phyloP scores from a whole-genome alignment of 2,797 vertebrate genomes.

The Denticeps clupeoides region DNA sequence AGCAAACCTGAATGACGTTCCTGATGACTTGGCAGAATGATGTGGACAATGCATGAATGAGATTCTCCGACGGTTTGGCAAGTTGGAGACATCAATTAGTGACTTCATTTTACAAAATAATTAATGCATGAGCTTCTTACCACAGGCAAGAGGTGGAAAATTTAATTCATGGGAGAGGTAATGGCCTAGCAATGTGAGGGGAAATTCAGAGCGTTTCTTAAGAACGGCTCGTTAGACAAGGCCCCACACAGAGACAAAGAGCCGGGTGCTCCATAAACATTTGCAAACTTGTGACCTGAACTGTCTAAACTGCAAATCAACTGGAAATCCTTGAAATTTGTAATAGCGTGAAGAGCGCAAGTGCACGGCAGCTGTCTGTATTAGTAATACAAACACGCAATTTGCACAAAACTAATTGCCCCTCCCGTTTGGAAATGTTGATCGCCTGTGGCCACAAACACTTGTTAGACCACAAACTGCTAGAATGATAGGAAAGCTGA shows the following conservation, averaged over 20 bases:
- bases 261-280: conserved; percentile 4
- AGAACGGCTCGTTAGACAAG: conserved; percentile 2
- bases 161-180: conserved; percentile 13
- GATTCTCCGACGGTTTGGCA: not conserved
- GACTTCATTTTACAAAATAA: conserved; percentile 9
- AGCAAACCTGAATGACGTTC: not conserved
- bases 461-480: no score
- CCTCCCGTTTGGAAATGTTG: no score
- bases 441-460: no score
- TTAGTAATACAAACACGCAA: conserved; percentile 44
- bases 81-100: not conserved
- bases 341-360: no score
- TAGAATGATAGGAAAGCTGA: no score
- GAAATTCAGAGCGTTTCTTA: not conserved
- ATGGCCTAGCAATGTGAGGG: conserved; percentile 4
- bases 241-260: conserved; percentile 3
- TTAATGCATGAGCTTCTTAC: conserved; percentile 11
- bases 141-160: conserved; percentile 9
- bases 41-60: conserved; percentile 1
- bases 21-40: conserved; percentile 6
- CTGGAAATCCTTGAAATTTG: no score
- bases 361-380: conserved; percentile 37
- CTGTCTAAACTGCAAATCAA: conserved; percentile 13
- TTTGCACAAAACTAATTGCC: no score
- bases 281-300: not conserved